phyloP scores from a whole-genome alignment of 2,888 invertebrate genomes.

The Omphaloscelis lunosa region DNA sequence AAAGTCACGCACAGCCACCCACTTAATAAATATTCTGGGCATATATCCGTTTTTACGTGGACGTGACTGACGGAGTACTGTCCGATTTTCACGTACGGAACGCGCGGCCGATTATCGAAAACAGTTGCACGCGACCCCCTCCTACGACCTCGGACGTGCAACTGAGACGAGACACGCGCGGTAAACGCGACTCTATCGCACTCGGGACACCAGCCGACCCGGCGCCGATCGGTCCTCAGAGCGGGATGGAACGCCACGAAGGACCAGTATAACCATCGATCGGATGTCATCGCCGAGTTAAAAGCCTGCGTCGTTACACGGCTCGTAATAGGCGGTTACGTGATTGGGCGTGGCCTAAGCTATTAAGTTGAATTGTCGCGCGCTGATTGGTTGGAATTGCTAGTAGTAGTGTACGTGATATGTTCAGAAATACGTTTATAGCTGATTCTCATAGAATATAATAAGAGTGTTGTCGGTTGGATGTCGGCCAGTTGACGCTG shows the following conservation, averaged over 20 bases:
- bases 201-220: slow-evolving; percentile 81
- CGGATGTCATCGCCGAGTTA: slow-evolving; percentile 89
- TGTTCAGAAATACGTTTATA: slow-evolving; percentile 91
- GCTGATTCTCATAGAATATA: slow-evolving; percentile 90
- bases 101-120: slow-evolving; percentile 90
- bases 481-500: slow-evolving; percentile 84
- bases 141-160: slow-evolving; percentile 89
- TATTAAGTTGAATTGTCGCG: slow-evolving; percentile 90
- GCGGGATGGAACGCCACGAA: slow-evolving; percentile 77
- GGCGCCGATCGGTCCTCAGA: slow-evolving; percentile 80
- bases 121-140: slow-evolving; percentile 90
- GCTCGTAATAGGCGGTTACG: slow-evolving; percentile 91
- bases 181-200: slow-evolving; percentile 89
- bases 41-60: slow-evolving; percentile 91
- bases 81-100: slow-evolving; percentile 91
- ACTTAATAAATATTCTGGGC: slow-evolving; percentile 92
- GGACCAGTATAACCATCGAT: slow-evolving; percentile 79
- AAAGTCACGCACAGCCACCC: slow-evolving; percentile 91
- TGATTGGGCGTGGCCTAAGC: slow-evolving; percentile 90
- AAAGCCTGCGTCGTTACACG: slow-evolving; percentile 90
- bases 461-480: slow-evolving; percentile 89
- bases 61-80: slow-evolving; percentile 89
- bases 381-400: slow-evolving; percentile 90
- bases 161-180: slow-evolving; percentile 89
- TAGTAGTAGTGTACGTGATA: slow-evolving; percentile 90